Evolutionary conservation across 2,888 invertebrate genomes (phyloP).

Genomic region (Lepidonotus clava): DNA sequence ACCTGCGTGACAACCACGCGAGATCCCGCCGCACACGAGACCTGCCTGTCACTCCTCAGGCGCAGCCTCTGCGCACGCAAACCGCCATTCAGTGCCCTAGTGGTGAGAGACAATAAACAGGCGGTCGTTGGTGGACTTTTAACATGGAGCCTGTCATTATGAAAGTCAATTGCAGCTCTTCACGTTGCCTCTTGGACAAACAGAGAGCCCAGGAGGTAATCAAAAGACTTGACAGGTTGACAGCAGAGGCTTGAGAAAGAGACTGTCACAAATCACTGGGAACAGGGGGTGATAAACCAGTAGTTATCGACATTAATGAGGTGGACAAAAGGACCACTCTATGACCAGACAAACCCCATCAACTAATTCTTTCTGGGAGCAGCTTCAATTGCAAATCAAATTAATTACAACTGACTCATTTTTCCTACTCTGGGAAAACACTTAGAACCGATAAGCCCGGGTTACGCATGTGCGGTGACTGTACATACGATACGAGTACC

Average conservation of each 20-base stretch:
- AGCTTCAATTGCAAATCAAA: slow-evolving; percentile 28
- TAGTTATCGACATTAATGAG: background rate
- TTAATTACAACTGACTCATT: background rate
- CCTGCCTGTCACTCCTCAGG: slow-evolving; percentile 25
- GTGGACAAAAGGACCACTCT: slow-evolving; percentile 7
- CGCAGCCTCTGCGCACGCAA: background rate
- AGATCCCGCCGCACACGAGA: background rate
- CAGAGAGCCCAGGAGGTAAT: background rate
- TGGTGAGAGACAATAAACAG: background rate
- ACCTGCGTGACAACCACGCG: slow-evolving; percentile 8
- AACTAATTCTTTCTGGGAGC: background rate
- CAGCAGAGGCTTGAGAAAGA: background rate
- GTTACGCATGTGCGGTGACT: no score
- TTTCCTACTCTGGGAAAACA: background rate
- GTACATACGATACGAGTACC: no score
- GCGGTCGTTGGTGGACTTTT: background rate
- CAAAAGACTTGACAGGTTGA: slow-evolving; percentile 24
- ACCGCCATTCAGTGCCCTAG: background rate
- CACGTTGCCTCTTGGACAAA: slow-evolving; percentile 2
- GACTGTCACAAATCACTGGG: slow-evolving; percentile 39
- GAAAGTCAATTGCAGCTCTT: slow-evolving; percentile 35
- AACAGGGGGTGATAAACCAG: slow-evolving; percentile 29
- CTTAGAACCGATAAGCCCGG: no score
- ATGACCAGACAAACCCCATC: background rate
- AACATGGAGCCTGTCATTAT: slow-evolving; percentile 36